Percentiles rank a stretch among this genome's conserved stretches.
Evolutionary conservation across 2,888 invertebrate species (phyloP).

Genomic region (Luffia ferchaultella): DNA sequence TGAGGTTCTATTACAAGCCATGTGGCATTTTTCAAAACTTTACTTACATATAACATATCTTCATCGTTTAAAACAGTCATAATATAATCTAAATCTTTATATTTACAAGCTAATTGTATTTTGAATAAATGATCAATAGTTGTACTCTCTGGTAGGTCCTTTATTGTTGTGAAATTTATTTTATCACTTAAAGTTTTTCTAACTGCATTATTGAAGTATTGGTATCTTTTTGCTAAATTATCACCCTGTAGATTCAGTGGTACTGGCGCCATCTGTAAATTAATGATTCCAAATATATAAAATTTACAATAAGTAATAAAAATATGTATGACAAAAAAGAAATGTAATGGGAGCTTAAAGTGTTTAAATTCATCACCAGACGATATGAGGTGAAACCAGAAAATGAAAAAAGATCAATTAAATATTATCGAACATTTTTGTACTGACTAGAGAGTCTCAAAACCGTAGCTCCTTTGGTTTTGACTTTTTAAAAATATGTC

Average conservation of each 20-base stretch:
- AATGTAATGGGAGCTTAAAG: too few species aligned
- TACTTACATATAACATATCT: conserved; percentile 40
- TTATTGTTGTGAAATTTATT: conserved; percentile 14
- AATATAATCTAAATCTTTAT: conserved; percentile 31
- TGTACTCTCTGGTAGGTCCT: conserved; percentile 22
- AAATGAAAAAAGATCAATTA: too few species aligned
- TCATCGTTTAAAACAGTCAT: conserved; percentile 30
- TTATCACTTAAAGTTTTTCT: conserved; percentile 16
- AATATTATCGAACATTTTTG: too few species aligned
- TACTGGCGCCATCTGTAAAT: too few species aligned
- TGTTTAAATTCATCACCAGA: too few species aligned
- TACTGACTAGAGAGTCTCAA: too few species aligned
- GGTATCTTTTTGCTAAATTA: conserved; percentile 31
- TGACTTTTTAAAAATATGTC: too few species aligned
- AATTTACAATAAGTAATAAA: too few species aligned
- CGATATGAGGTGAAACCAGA: too few species aligned
- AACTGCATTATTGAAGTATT: conserved; percentile 27
- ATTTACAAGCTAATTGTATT: conserved; percentile 36
- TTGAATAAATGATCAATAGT: conserved; percentile 35
- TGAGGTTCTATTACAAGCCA: conserved; percentile 30
- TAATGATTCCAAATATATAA: too few species aligned
- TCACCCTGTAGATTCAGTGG: conserved; percentile 27
- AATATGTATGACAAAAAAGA: too few species aligned
- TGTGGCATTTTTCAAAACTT: conserved; percentile 31
- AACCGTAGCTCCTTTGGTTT: too few species aligned